Evolutionary conservation across 2,888 invertebrate genomes (phyloP).

Genomic region (Chloromyia formosa): DNA sequence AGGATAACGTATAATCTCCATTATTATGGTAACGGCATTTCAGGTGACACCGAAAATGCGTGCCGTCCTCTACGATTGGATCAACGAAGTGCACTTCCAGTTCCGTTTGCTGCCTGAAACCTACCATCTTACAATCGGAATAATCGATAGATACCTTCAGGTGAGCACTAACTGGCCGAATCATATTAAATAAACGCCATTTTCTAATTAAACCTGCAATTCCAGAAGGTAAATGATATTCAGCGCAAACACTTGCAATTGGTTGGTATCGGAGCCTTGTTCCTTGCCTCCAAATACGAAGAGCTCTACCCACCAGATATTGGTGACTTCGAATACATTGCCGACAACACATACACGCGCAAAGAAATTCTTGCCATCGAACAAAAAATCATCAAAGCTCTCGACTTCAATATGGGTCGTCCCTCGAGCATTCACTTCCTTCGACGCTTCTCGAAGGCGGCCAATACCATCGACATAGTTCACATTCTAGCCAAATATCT

Average conservation of each 20-base stretch:
- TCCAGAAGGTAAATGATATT: slow-evolving; percentile 70
- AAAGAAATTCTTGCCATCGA: slow-evolving; percentile 86
- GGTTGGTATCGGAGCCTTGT: slow-evolving; percentile 88
- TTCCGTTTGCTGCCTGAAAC: slow-evolving; percentile 89
- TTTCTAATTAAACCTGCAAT: background rate
- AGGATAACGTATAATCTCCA: no score
- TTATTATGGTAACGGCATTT: no score
- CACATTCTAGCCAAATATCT: slow-evolving; percentile 91
- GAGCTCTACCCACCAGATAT: slow-evolving; percentile 91
- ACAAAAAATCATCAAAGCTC: slow-evolving; percentile 74
- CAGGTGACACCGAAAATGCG: slow-evolving; percentile 86
- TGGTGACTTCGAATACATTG: slow-evolving; percentile 88
- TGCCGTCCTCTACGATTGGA: slow-evolving; percentile 90
- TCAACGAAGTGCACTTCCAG: slow-evolving; percentile 88
- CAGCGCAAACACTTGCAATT: slow-evolving; percentile 80
- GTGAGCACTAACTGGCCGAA: slow-evolving; percentile 64
- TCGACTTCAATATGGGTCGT: slow-evolving; percentile 84
- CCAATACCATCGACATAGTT: slow-evolving; percentile 69
- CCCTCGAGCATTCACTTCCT: slow-evolving; percentile 91
- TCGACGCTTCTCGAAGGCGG: slow-evolving; percentile 76
- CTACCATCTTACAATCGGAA: slow-evolving; percentile 85
- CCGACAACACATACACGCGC: slow-evolving; percentile 85
- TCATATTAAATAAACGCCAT: background rate
- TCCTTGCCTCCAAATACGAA: slow-evolving; percentile 94
- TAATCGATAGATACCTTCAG: slow-evolving; percentile 86